These are phyloP conservation scores for Coregonus suidteri DNA, from an alignment of 2,797 vertebrate species.

Conservation along the genomic window DNA sequence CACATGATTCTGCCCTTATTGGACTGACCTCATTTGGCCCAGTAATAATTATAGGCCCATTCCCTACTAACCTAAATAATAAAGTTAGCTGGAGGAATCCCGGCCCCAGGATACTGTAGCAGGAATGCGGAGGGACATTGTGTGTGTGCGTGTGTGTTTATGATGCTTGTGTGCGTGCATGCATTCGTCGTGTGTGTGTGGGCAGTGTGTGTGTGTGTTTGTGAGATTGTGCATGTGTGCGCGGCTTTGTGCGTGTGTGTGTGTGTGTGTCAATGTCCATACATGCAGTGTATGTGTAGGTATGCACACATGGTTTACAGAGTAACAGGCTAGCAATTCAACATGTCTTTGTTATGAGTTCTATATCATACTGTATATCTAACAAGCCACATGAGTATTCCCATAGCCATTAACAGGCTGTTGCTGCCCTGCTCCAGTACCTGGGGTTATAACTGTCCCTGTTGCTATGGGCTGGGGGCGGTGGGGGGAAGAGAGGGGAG, in stretches of 20 bases:
- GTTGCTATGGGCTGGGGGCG: conserved; percentile 46
- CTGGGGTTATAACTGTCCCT: conserved; percentile 60
- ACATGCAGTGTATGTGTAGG: conserved; percentile 9
- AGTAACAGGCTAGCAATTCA: background rate
- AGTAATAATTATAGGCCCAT: conserved; percentile 27
- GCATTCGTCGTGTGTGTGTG: background rate
- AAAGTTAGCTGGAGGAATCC: background rate
- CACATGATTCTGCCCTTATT: conserved; percentile 28
- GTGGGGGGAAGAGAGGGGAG: conserved; percentile 25
- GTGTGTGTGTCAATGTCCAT: conserved; percentile 16
- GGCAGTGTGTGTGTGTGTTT: conserved; percentile 1
- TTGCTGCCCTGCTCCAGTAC: conserved; percentile 31
- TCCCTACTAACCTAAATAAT: conserved; percentile 55
- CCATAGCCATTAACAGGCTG: conserved; percentile 26
- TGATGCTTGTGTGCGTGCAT: conserved; percentile 11
- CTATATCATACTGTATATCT: background rate
- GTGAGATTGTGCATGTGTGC: too few species aligned
- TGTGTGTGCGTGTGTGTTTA: conserved; percentile 6
- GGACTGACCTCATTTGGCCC: conserved; percentile 28
- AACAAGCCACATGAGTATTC: background rate
- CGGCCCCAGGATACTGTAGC: background rate
- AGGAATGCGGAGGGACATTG: too few species aligned
- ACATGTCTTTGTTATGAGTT: conserved; percentile 2
- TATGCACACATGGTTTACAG: background rate
- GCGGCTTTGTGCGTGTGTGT: background rate